Evolutionary conservation across 2,888 invertebrate genomes (phyloP).

Genomic region (Cylloceria caligata): DNA sequence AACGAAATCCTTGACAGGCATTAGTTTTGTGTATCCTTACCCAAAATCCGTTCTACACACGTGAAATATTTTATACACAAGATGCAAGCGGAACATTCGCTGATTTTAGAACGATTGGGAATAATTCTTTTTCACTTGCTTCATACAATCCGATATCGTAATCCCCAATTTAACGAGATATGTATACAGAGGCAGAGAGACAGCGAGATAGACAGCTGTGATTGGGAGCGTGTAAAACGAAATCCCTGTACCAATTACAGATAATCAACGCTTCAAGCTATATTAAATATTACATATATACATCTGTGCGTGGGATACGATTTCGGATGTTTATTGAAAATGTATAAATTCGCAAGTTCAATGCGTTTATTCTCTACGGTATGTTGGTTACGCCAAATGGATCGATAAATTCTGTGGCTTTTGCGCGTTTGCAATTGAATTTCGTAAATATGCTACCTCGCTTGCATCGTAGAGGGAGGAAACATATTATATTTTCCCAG

Average conservation of each 20-base stretch:
- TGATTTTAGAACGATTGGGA: not conserved
- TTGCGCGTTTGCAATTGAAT: conserved; percentile 17
- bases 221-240: not conserved
- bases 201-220: not conserved
- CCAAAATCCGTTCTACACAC: too few relatives aligned
- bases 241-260: not conserved
- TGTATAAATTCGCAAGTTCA: conserved; percentile 21
- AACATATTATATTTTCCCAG: conserved; percentile 35
- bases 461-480: conserved; percentile 6
- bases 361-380: not conserved
- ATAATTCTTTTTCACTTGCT: not conserved
- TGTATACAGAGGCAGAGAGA: not conserved
- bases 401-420: conserved; percentile 35
- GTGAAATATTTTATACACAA: not conserved
- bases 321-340: conserved; percentile 25
- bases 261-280: not conserved
- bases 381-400: conserved; percentile 17
- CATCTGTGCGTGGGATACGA: not conserved
- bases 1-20: too few relatives aligned
- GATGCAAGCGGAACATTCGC: not conserved
- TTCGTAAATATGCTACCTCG: conserved; percentile 13
- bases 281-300: not conserved
- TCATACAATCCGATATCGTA: not conserved
- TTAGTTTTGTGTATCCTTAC: too few relatives aligned
- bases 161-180: not conserved